Evolutionary conservation across 2,888 invertebrate species (phyloP), one percentile per base, ranked within the genome.

Genomic region (Catocala nupta): DNA sequence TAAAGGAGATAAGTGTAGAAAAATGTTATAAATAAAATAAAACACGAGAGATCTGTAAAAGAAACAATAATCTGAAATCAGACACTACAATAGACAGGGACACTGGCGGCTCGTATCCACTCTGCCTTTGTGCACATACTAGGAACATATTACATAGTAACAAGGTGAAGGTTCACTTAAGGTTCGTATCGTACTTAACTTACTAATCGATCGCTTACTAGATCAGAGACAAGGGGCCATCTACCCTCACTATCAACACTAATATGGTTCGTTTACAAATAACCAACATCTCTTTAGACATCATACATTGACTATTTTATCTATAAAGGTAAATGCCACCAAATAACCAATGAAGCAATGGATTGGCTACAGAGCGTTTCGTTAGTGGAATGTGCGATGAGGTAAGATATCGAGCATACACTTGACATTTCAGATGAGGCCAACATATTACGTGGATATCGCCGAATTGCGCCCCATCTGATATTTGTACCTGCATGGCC

Each of bases 221-320:
- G 65, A 75, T 75, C 71, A 13, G 25, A 61, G 69, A 73, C 75
- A 71, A 69, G 65, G 48, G 60, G 50, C 55, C 47, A 67, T 61
- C 62, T 67, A 52, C 6, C 75, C 39, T 36, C 25, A 59, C 55
- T 52, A 39, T 39, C 0, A n/a, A 13, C 44, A 34, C 44, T 34
- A 7, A 5, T 34, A 11, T 45, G 12, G 44, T 55, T 54, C 12
- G 0, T 10, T 3, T 12, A 7, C 5, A 36, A 47, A 13, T 39
- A 53, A 52, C 16, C 1, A 10, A 49, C 25, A 34, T 13, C 0
- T 0, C 5, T 0, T 0, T 0, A 8, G 3, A 34, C 8, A 11
- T n/a, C 36, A 33, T 69, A 44, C 69, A 63, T 65, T 59, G 59
- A 49, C 1, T 3, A 8, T 13, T 60, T 7, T n/a, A 9, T 4